Base-by-base conservation (phyloP, 2,797 vertebrate species). In the Helarctos malayanus region DNA sequence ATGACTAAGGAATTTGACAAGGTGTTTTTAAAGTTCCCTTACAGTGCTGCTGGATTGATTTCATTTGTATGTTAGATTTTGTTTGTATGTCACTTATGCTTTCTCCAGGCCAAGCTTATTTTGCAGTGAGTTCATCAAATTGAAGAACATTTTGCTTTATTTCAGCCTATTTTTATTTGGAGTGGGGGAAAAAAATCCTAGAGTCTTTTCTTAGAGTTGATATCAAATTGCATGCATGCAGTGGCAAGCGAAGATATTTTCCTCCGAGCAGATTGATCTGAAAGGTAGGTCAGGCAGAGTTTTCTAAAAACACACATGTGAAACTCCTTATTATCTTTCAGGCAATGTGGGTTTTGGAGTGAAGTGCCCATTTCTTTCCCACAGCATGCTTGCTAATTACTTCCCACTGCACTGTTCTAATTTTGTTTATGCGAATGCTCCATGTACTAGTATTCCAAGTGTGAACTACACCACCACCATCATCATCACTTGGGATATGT, bases 71-170 rank as follows among this genome's bases (percentile, higher is more conserved):
- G 15, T 84, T 61, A 47, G 35, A 35, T 68, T 86, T 92, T 84
- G n/a, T 35, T 68, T 38, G 8, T 18, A 61, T 29, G 59, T 80
- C 75, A 32, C 54, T 79, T 69, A 56, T 35, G 15, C 45, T 91
- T 83, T 93, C 18, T 7, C 6, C 32, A 93, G 56, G 25, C 71
- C 61, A 85, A 95, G 25, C 7, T n/a, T 95, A 12, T 65, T 96
- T 95, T 95, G n/a, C 85, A 91, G 68, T 61, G 52, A 91, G 45
- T 93, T 97, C 63, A 79, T 95, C 56, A 95, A 75, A 82, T 25
- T 45, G 49, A 86, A 82, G 18, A 32, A 76, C 94, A 80, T 35
- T 2, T 56, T 69, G 29, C 68, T 90, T 96, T 45, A 83, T 75
- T 89, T 69, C 7, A 91, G 75, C 25, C 63, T 86, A 23, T 49